phyloP scores from a whole-genome alignment of 2,797 vertebrate species.

The Hirundo rustica region DNA sequence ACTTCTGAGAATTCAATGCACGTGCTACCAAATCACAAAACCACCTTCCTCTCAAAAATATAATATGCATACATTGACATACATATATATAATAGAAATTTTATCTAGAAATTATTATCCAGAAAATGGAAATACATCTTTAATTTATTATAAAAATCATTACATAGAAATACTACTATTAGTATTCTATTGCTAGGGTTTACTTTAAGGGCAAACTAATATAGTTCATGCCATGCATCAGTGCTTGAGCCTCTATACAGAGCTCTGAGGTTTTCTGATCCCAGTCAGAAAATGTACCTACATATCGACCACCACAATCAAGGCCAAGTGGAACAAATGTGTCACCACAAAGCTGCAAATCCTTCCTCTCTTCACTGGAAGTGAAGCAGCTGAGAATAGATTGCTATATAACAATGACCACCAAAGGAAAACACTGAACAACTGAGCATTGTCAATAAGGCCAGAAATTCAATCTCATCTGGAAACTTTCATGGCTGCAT shows the following conservation, averaged over 20 bases:
- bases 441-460: neutral
- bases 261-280: neutral
- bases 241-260: neutral
- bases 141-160: too few relatives aligned
- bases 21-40: neutral
- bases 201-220: neutral
- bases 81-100: too few relatives aligned
- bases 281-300: neutral
- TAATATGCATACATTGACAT: neutral
- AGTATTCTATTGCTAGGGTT: neutral
- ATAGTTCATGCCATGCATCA: neutral
- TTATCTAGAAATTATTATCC: neutral
- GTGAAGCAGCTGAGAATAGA: neutral
- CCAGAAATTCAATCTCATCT: neutral
- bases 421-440: neutral
- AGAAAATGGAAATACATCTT: neutral
- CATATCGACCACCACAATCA: neutral
- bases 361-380: neutral
- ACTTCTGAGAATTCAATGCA: neutral
- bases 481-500: neutral
- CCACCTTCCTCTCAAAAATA: neutral
- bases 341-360: neutral
- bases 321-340: neutral
- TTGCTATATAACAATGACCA: rapidly evolving
- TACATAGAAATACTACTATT: neutral